Conservation (phyloP, 1,140 invertebrate species). For the Calosoma granatense region DNA sequence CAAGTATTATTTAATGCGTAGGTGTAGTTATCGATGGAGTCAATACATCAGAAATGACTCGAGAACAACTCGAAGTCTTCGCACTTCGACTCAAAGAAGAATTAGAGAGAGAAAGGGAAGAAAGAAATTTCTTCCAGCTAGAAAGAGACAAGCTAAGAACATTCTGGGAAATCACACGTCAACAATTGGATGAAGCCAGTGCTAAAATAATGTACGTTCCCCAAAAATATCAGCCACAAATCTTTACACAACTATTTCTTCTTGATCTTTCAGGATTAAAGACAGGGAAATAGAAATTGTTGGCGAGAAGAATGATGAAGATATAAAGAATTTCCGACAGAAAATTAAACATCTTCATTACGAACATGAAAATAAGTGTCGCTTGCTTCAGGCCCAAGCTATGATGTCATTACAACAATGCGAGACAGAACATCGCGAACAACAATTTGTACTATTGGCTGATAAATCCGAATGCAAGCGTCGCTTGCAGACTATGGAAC, state of each 20-base stretch:
- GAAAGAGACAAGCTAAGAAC: constrained; percentile 89
- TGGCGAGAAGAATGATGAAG: constrained; percentile 74
- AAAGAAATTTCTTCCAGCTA: constrained; percentile 90
- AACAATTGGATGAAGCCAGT: constrained; percentile 72
- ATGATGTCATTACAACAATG: constrained; percentile 63
- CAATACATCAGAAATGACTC: constrained; percentile 82
- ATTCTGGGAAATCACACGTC: constrained; percentile 87
- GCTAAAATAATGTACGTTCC: constrained; percentile 48
- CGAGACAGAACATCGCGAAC: constrained; percentile 59
- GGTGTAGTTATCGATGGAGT: constrained; percentile 77
- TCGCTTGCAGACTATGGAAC: constrained; percentile 60
- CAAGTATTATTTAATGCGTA: too few species aligned
- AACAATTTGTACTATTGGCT: constrained; percentile 64
- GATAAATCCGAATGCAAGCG: constrained; percentile 70
- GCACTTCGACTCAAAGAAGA: constrained; percentile 80
- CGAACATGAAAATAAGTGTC: constrained; percentile 77
- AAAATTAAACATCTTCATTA: constrained; percentile 89
- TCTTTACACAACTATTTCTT: too few species aligned
- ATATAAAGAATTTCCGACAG: constrained; percentile 82
- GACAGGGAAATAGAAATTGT: constrained; percentile 81
- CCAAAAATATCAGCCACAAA: too few species aligned
- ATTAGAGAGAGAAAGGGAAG: constrained; percentile 85
- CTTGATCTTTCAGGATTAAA: constrained; percentile 64
- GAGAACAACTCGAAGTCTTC: constrained; percentile 87
- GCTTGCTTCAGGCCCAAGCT: constrained; percentile 66